phyloP scores from a whole-genome alignment of 2,888 invertebrate genomes.

The Rhimphoctona megacephalus region DNA sequence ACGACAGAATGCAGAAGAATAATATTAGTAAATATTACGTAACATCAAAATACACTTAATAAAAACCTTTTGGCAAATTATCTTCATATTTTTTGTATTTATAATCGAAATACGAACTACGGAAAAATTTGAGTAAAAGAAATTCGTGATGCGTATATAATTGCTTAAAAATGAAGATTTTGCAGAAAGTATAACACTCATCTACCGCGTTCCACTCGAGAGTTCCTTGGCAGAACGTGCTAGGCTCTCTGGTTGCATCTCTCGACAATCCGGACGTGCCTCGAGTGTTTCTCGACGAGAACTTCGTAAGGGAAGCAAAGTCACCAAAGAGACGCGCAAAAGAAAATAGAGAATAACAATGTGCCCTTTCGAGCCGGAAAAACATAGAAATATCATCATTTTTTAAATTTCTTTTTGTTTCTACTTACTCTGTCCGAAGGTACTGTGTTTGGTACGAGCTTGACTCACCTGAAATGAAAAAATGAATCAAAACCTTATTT shows the following conservation, averaged over 20 bases:
- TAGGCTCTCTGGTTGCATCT: slow-evolving; percentile 39
- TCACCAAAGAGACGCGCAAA: slow-evolving; percentile 38
- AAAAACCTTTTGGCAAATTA: not conserved
- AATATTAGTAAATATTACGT: no score
- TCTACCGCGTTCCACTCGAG: slow-evolving; percentile 25
- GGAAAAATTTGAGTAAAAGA: not conserved
- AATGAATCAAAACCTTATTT: slow-evolving; percentile 58
- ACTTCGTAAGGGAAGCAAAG: slow-evolving; percentile 26
- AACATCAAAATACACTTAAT: no score
- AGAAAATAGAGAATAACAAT: slow-evolving; percentile 54
- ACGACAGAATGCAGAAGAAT: no score
- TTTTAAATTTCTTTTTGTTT: slow-evolving; percentile 30
- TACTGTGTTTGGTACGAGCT: slow-evolving; percentile 6
- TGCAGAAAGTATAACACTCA: not conserved
- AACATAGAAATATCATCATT: slow-evolving; percentile 28
- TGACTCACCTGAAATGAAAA: slow-evolving; percentile 63
- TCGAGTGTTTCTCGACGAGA: slow-evolving; percentile 43
- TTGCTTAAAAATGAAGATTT: slow-evolving; percentile 13
- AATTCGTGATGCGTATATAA: not conserved
- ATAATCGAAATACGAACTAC: not conserved
- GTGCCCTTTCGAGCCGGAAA: slow-evolving; percentile 9
- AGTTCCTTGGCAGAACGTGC: slow-evolving; percentile 61
- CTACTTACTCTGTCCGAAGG: slow-evolving; percentile 28
- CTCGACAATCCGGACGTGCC: slow-evolving; percentile 61
- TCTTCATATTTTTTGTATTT: no score